Percentiles rank a stretch among this genome's conserved stretches.
Evolutionary conservation across 1,140 invertebrate genomes (phyloP).

Genomic region (Megalonaias nervosa): DNA sequence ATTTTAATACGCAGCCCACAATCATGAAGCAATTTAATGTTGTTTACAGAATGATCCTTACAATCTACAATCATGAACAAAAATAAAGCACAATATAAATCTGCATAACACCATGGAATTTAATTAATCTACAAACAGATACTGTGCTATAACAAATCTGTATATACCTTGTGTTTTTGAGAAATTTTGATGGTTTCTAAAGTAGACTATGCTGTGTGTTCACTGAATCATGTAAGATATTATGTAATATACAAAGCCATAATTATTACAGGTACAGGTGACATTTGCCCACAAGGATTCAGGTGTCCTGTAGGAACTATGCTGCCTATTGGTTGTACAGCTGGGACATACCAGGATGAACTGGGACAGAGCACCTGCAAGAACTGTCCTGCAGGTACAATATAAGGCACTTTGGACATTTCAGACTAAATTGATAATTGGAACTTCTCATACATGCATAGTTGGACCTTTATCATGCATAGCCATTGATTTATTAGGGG

Average conservation of each 20-base stretch:
- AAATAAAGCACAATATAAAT: too few relatives aligned
- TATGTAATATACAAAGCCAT: background rate
- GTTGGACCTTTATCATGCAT: too few relatives aligned
- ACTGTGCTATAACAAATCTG: too few relatives aligned
- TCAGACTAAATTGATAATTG: too few relatives aligned
- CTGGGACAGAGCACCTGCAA: conserved; percentile 57
- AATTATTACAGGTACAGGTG: conserved; percentile 57
- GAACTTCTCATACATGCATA: too few relatives aligned
- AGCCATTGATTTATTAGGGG: too few relatives aligned
- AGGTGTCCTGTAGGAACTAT: conserved; percentile 58
- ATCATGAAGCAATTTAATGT: too few relatives aligned
- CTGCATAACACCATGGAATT: too few relatives aligned
- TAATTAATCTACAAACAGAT: too few relatives aligned
- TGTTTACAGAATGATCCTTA: too few relatives aligned
- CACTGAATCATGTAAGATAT: background rate
- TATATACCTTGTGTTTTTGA: background rate
- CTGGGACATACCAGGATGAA: conserved; percentile 63
- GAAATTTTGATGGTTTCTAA: background rate
- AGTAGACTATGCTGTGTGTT: background rate
- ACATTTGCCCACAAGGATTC: conserved; percentile 62
- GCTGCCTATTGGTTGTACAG: conserved; percentile 49
- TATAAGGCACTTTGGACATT: background rate
- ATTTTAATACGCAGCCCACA: too few relatives aligned
- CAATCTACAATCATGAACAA: too few relatives aligned
- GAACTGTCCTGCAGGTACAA: conserved; percentile 58